These are phyloP conservation scores for Alethe castanea DNA, from an alignment of 2,113 vertebrate genomes.

Conservation along the genomic window DNA sequence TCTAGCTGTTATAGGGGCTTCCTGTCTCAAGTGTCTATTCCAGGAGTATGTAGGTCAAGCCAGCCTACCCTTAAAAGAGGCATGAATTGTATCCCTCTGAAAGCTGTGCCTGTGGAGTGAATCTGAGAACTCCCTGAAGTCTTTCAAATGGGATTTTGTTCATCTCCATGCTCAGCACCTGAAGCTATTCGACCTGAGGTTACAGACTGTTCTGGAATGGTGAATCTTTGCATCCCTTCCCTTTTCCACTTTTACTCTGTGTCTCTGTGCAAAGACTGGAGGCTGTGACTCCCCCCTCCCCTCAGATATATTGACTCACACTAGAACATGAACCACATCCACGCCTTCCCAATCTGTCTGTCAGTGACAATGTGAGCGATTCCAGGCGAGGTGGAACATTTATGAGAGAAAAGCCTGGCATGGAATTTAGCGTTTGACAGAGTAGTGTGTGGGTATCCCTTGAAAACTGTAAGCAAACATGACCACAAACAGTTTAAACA, in stretches of 20 bases:
- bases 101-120: not conserved
- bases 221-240: not conserved
- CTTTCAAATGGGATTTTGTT: not conserved
- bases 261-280: not conserved
- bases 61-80: not conserved
- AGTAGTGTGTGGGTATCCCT: not conserved
- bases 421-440: not conserved
- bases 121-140: not conserved
- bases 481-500: not conserved
- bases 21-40: not conserved
- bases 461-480: not conserved
- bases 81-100: not conserved
- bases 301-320: not conserved
- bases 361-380: not conserved
- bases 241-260: not conserved
- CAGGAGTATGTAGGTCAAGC: not conserved
- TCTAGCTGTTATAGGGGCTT: not conserved
- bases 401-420: not conserved
- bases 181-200: not conserved
- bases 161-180: not conserved
- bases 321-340: not conserved
- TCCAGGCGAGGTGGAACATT: not conserved
- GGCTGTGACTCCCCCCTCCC: not conserved
- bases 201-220: not conserved
- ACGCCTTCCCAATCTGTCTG: fast-evolving